Base-by-base conservation (phyloP, 37 sponge, comb jelly and placozoan species). In the Trichoplax adhaerens region DNA sequence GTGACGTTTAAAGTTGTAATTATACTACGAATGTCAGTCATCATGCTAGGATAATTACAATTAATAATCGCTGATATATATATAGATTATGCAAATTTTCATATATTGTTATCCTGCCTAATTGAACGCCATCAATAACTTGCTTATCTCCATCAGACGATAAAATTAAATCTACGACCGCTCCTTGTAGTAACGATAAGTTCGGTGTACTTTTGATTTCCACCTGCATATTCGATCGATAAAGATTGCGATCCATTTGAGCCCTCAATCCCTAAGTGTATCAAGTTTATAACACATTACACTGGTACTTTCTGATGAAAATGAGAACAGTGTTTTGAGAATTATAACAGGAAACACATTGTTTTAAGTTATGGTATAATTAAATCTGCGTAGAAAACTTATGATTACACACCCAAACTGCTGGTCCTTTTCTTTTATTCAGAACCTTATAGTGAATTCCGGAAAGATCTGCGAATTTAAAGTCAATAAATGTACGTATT, bases 191-290 rank as follows among this genome's bases (percentile, higher is more conserved):
- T 7, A 87, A 12, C 29, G 52, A 55, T 3, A 87, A 75, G 54
- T 76, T 80, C 1, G 62, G 55, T 5, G 56, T 75, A 5, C 4
- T 55, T 3, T 2, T 52, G 5, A 87, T 55, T 52, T 79, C 77
- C 53, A 77, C 69, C 68, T 87, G 84, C 80, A 87, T 83, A 73
- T 79, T 57, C 71, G 52, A 76, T 7, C 80, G 62, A 54, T 85
- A 89, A 64, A 69, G 68, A 62, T 89, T 82, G 1, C 90, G 74
- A 60, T 89, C 90, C 54, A 89, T 89, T 68, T 89, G 90, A n/a
- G 86, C 90, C 6, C 90, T 50, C 7, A 85, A 48, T 5, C 90
- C 90, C 83, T 82, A 58, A 3, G 56, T 1, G n/a, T 58, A 7
- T 3, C 3, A 57, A 1, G 50, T 55, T 5, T 58, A 77, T 1